Evolutionary conservation across 2,888 invertebrate genomes (phyloP), one percentile per base, ranked within the genome.

Genomic region (Hyalella azteca): DNA sequence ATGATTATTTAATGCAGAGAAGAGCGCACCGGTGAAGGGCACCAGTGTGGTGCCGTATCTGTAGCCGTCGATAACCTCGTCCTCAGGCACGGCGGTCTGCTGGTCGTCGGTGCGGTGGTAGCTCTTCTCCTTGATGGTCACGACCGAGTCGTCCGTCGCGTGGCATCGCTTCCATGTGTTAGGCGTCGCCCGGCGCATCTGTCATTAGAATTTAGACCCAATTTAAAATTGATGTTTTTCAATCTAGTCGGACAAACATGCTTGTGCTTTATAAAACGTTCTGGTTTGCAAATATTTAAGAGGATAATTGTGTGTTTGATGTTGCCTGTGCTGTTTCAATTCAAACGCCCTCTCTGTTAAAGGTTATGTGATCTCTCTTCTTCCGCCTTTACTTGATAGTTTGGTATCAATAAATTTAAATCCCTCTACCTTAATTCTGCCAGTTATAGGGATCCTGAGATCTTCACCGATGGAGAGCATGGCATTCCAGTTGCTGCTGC

Each of bases 401-500:
- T n/a, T n/a, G n/a, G n/a, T n/a, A n/a, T n/a, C n/a, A n/a, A n/a
- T n/a, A n/a, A n/a, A n/a, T n/a, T n/a, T n/a, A n/a, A n/a, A n/a
- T n/a, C n/a, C 7, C 77, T 85, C 75, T 84, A 90, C 89, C 87
- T 88, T 89, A 13, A 87, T 89, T 85, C 90, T 92, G 36, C 90
- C 89, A 48, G 91, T 90, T 5, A 93, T 89, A 15, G 91, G 91
- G 82, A 93, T 92, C 83, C 89, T 88, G 39, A 93, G 90, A 83
- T 90, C 86, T 3, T 86, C 85, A 2, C 89, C 89, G 48, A 90
- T 87, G 79, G 90, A 90, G 73, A 94, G 87, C 79, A 90, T 90
- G 41, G 90, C 90, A 88, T 92, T 92, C 93, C 93, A 93, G 0
- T 91, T 89, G 81, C 89, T 88, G 0, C 92, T 89, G 48, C 89